These are phyloP conservation scores for Machimus atricapillus DNA, from an alignment of 2,888 invertebrate genomes.

Conservation along the genomic window DNA sequence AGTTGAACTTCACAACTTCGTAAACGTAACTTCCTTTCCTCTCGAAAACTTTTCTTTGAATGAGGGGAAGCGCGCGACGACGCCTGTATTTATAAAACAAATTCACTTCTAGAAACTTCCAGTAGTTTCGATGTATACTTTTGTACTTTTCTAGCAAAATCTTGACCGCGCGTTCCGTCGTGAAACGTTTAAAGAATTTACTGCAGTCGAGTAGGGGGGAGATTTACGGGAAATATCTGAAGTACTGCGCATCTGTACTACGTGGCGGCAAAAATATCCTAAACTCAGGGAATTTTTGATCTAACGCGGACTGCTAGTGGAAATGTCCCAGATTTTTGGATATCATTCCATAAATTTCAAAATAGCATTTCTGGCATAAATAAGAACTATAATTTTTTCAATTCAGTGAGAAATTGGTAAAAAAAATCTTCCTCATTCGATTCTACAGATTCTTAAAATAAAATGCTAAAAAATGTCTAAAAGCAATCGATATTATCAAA, in stretches of 20 bases:
- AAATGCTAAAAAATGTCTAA: too few species aligned
- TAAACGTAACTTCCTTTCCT: slow-evolving; percentile 14
- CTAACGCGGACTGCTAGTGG: neutral
- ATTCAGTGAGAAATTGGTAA: too few species aligned
- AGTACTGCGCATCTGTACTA: neutral
- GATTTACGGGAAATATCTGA: neutral
- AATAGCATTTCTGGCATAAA: too few species aligned
- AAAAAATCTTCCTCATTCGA: too few species aligned
- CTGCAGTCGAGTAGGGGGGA: neutral
- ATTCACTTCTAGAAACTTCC: slow-evolving; percentile 50
- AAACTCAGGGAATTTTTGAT: neutral
- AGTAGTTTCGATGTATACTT: slow-evolving; percentile 48
- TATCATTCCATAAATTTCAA: too few species aligned
- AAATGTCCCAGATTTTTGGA: neutral
- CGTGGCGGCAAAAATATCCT: neutral
- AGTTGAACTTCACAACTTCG: slow-evolving; percentile 1
- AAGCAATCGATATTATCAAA: too few species aligned
- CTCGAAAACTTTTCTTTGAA: slow-evolving; percentile 32
- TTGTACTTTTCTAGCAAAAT: neutral
- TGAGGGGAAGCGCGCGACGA: slow-evolving; percentile 19
- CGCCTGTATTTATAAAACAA: slow-evolving; percentile 48
- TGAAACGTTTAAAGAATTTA: slow-evolving; percentile 34
- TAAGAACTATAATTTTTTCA: too few species aligned
- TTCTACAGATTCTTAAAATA: too few species aligned
- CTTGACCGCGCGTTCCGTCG: slow-evolving; percentile 36